phyloP scores from a whole-genome alignment of 2,113 vertebrate genomes.

The Cynopterus brachyotis region DNA sequence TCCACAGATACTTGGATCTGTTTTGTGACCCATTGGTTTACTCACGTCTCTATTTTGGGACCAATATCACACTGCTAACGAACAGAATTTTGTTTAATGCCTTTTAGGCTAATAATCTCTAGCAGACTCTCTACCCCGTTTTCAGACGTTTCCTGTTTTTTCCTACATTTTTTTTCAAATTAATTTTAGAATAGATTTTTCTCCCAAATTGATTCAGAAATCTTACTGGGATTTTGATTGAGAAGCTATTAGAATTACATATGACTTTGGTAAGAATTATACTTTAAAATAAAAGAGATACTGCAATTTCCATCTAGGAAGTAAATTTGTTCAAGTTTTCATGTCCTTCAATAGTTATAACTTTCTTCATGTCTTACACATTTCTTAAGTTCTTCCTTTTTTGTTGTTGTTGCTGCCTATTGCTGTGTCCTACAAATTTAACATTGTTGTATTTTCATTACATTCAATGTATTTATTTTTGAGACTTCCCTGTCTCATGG shows the following conservation, averaged over 20 bases:
- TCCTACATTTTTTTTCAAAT: neutral
- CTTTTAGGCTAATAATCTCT: neutral
- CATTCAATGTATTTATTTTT: neutral
- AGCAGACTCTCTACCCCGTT: neutral
- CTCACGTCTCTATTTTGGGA: neutral
- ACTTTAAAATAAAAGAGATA: neutral
- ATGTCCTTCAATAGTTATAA: neutral
- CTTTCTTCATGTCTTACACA: neutral
- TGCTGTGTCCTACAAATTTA: neutral
- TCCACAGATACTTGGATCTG: neutral
- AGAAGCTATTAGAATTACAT: constrained; percentile 13
- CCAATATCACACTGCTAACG: neutral
- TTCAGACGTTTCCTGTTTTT: neutral
- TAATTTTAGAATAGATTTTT: neutral
- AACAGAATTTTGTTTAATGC: neutral
- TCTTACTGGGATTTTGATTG: neutral
- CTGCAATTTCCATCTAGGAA: neutral
- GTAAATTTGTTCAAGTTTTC: neutral
- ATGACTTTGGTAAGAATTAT: neutral
- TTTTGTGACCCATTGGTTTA: neutral
- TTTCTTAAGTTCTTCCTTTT: neutral
- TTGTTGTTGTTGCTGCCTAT: neutral
- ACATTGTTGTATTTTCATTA: neutral
- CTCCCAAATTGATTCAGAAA: neutral
- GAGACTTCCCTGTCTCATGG: neutral